These are phyloP conservation scores for Otolemur garnettii DNA, from an alignment of 2,113 vertebrate genomes.

Conservation along the genomic window DNA sequence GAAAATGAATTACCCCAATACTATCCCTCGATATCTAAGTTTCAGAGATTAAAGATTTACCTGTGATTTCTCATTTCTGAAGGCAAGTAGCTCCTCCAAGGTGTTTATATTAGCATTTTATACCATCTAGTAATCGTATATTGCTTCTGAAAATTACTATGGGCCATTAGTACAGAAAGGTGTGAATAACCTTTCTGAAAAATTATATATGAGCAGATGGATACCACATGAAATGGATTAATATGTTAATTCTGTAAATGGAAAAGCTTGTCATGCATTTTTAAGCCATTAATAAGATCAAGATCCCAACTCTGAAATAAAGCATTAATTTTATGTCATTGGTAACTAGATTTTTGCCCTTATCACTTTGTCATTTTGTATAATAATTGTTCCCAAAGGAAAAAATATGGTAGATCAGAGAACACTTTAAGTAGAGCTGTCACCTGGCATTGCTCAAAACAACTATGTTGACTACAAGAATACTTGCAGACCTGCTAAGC, in stretches of 20 bases:
- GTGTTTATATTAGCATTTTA: conserved; percentile 44
- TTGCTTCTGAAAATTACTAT: conserved; percentile 65
- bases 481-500: neutral
- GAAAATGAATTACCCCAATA: conserved; percentile 39
- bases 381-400: conserved; percentile 36
- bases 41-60: conserved; percentile 39
- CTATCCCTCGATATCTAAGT: neutral
- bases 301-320: conserved; percentile 77
- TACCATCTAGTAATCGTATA: conserved; percentile 54
- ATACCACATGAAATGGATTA: conserved; percentile 62
- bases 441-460: conserved; percentile 28
- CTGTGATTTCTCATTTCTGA: conserved; percentile 55
- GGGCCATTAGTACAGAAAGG: conserved; percentile 17
- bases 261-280: conserved; percentile 67
- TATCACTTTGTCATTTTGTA: conserved; percentile 64
- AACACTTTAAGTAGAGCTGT: neutral
- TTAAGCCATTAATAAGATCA: conserved; percentile 68
- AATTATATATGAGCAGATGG: neutral
- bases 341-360: conserved; percentile 79
- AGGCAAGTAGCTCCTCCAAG: neutral
- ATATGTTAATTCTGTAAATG: conserved; percentile 11
- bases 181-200: conserved; percentile 40
- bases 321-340: conserved; percentile 68
- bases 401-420: conserved; percentile 1
- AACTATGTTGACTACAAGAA: neutral